Base-by-base conservation (phyloP, 2,888 invertebrate genomes). In the Zygaena filipendulae region DNA sequence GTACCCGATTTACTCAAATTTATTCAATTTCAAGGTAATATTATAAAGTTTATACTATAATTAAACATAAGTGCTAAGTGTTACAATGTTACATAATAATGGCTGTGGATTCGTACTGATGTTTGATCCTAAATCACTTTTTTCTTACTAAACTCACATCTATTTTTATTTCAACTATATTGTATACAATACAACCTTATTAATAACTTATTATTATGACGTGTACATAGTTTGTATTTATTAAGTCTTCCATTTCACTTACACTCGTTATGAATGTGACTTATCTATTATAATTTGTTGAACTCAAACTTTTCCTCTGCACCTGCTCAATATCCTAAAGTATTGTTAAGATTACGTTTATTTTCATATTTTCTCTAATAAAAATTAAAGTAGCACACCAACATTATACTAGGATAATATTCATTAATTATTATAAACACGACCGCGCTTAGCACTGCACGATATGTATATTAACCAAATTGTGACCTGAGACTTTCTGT, bases 31-130 rank as follows among this genome's bases (percentile, higher is more conserved):
- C 23, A 36, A 34, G 35, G 27, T 47, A 50, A 45, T 54, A 47
- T 49, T 50, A 45, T 49, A 42, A 48, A 52, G 40, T 46, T 42
- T 41, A 49, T 39, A 41, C 40, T 49, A 43, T 47, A 45, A 54
- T 42, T 47, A 50, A 43, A 53, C 43, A 49, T 56, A 61, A 72
- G 64, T 70, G 64, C 68, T 75, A 72, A 69, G 64, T 68, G 61
- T 67, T 64, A 68, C 38, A 52, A 16, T 4, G 4, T 16, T 16
- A 16, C 16, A 55, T 59, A 57, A 64, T 67, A 69, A 79, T 75
- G 79, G 79, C 79, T 79, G 79, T 79, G 79, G 74, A 70, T 70
- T 66, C 52, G 70, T 63, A 75, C 71, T 74, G 69, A 74, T 61
- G 54, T 66, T n/a, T 68, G 61, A 63, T 59, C 57, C 61, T 60